Evolutionary conservation across 1,140 invertebrate species (phyloP).

Genomic region (Anoplolepis gracilipes): DNA sequence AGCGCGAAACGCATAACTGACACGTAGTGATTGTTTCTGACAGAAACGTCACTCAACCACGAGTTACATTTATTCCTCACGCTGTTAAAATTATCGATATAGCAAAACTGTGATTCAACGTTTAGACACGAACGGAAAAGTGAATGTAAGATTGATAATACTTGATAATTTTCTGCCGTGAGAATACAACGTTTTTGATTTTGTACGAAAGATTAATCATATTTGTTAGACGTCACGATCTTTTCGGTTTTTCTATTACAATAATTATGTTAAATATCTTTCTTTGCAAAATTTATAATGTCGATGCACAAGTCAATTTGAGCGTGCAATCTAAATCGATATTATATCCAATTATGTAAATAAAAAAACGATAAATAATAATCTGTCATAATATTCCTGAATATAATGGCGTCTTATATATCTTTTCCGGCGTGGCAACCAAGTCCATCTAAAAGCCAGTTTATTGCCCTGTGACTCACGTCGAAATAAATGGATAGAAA

Average conservation of each 20-base stretch:
- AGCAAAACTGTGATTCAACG: background rate
- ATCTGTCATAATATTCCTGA: slow-evolving; percentile 38
- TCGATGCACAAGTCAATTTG: slow-evolving; percentile 7
- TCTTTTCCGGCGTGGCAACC: slow-evolving; percentile 13
- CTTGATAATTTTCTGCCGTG: background rate
- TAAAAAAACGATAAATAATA: slow-evolving; percentile 41
- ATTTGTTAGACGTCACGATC: background rate
- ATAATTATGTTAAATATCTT: background rate
- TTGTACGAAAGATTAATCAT: background rate
- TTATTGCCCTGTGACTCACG: slow-evolving; percentile 27
- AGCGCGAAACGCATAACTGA: background rate
- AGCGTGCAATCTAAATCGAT: background rate
- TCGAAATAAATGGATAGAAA: slow-evolving; percentile 39
- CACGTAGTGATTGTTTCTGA: slow-evolving; percentile 22
- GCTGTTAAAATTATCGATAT: slow-evolving; percentile 29
- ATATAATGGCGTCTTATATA: slow-evolving; percentile 54
- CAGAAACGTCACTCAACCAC: slow-evolving; percentile 32
- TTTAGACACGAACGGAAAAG: slow-evolving; percentile 14
- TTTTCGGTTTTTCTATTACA: slow-evolving; percentile 6
- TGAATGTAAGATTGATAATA: background rate
- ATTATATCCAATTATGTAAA: slow-evolving; percentile 17
- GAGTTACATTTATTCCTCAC: slow-evolving; percentile 24
- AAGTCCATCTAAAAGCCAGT: slow-evolving; percentile 38
- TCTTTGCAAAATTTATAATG: background rate
- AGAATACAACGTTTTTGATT: background rate